Evolutionary conservation across 2,888 invertebrate genomes (phyloP), one percentile per base, ranked within the genome.

Genomic region (Sesamia inferens): DNA sequence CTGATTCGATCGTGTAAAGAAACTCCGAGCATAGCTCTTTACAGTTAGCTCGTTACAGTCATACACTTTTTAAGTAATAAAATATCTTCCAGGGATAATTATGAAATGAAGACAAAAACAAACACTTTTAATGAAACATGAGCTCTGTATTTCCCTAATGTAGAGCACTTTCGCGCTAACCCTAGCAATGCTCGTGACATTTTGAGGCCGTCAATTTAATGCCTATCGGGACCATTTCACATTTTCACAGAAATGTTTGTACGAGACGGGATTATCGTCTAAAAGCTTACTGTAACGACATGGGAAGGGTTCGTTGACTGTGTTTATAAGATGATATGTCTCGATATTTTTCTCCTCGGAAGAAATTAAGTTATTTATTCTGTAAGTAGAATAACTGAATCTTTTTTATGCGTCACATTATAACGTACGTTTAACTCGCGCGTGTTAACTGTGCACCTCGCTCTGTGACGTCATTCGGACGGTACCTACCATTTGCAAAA

Each of bases 181-280:
- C 71, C 69, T 81, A 68, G 68, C 70, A 19, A 72, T 70, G 71
- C 80, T 68, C 54, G 68, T 72, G 80, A 79, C 76, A 72, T 83
- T 79, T 81, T 72, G 71, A 68, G 74, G 80, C 24, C 83, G 57
- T 76, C 67, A 72, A 67, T 75, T 80, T 79, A 47, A 68, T 71
- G 68, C 63, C 62, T 55, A 79, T 61, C 48, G 74, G 68, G 54
- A 44, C 58, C 69, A 67, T 83, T 83, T 71, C 55, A 57, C 24
- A 24, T 57, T 57, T 57, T 24, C 47, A 39, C n/a, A 54, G 68
- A 79, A 71, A 74, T 79, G 68, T 79, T 81, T 58, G 59, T 55
- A 47, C 22, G n/a, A 24, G 59, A 19, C 48, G 14, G 58, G 68
- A 73, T 82, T 69, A 61, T 78, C 73, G 44, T 31, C 73, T 75